Conservation (phyloP, 2,113 vertebrate species). For the Hemiprocne comata region DNA sequence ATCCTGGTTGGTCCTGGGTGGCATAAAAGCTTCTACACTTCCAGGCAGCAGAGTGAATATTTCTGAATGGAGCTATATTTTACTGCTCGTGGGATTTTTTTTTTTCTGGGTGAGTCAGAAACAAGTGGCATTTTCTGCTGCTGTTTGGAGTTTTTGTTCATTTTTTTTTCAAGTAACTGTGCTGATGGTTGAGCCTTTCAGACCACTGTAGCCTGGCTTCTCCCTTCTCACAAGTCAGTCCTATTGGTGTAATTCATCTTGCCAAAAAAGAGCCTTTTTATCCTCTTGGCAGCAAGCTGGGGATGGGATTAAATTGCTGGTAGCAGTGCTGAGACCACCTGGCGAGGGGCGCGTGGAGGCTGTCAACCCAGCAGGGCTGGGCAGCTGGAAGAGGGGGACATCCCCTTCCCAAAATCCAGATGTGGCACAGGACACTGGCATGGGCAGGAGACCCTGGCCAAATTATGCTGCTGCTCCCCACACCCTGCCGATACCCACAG, state of each 20-base stretch:
- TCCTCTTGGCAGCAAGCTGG: not conserved
- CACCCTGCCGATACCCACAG: not conserved
- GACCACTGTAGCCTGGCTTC: not conserved
- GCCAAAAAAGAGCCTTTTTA: not conserved
- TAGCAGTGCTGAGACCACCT: not conserved
- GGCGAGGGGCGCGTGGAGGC: accelerated
- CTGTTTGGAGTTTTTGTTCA: not conserved
- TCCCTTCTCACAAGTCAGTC: not conserved
- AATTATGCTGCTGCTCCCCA: not conserved
- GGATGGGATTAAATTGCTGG: not conserved
- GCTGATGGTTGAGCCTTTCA: not conserved
- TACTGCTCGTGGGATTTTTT: not conserved
- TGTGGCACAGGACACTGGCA: not conserved
- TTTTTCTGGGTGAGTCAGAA: not conserved
- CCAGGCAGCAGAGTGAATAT: not conserved
- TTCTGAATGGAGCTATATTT: not conserved
- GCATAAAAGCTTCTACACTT: not conserved
- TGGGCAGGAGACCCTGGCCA: accelerated
- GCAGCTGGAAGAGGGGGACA: not conserved
- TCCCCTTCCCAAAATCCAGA: not conserved
- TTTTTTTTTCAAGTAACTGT: not conserved
- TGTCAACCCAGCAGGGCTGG: not conserved
- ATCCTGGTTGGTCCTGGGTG: not conserved
- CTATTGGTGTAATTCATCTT: not conserved
- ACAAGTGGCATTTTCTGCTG: constrained; percentile 1